Conservation (phyloP, 2,797 vertebrate genomes). For the Poeciliopsis turneri region DNA sequence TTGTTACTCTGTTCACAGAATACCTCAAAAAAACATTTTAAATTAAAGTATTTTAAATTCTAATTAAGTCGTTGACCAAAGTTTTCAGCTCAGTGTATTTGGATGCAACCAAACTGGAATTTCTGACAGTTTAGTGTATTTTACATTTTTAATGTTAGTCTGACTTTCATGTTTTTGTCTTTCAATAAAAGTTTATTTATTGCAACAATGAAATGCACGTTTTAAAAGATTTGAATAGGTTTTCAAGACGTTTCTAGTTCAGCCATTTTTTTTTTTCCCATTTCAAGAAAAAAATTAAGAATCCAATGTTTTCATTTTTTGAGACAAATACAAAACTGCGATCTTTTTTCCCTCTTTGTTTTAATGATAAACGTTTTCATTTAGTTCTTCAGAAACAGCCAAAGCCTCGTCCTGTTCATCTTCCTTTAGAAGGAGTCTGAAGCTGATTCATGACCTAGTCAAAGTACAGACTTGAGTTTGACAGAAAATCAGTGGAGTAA, state of each 20-base stretch:
- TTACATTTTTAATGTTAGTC: background rate
- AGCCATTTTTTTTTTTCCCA: background rate
- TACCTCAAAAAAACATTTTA: background rate
- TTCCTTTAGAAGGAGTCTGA: background rate
- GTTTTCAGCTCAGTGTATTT: background rate
- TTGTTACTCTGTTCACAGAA: background rate
- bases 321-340: too few relatives aligned
- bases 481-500: background rate
- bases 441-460: background rate
- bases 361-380: too few relatives aligned
- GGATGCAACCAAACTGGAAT: background rate
- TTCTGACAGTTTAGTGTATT: background rate
- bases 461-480: background rate
- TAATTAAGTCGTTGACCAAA: background rate
- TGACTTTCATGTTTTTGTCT: background rate
- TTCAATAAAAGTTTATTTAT: background rate
- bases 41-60: background rate
- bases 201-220: background rate
- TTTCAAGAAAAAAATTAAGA: too few relatives aligned
- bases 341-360: too few relatives aligned
- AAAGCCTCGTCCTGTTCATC: background rate
- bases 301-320: too few relatives aligned
- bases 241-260: background rate
- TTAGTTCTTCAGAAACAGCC: too few relatives aligned
- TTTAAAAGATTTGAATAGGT: background rate